A percentile compares a stretch with the other conserved stretches of the same genome.
phyloP scores from a whole-genome alignment of 1,140 invertebrate genomes.

The Melipona quadrifasciata region DNA sequence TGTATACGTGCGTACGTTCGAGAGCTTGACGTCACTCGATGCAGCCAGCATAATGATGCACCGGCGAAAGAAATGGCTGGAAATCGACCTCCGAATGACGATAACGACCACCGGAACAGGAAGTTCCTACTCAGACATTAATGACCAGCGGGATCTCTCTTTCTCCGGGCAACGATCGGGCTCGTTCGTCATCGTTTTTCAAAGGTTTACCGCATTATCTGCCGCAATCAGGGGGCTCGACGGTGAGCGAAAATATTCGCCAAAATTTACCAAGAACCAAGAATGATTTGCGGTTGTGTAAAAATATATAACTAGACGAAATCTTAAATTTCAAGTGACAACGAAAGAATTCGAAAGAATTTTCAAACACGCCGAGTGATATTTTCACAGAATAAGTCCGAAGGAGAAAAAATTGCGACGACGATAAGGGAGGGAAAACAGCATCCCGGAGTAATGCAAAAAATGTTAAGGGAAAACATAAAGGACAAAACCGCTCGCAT shows the following conservation, averaged over 20 bases:
- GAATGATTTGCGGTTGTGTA: too few species aligned
- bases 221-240: not conserved
- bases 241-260: not conserved
- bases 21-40: not conserved
- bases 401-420: not conserved
- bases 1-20: not conserved
- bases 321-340: too few species aligned
- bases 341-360: too few species aligned
- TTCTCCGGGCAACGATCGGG: constrained; percentile 47
- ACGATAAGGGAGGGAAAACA: too few species aligned
- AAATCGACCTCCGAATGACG: constrained; percentile 54
- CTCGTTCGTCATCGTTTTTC: constrained; percentile 19
- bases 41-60: constrained; percentile 16
- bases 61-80: constrained; percentile 37
- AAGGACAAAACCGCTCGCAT: not conserved
- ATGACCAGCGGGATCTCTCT: constrained; percentile 55
- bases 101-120: constrained; percentile 60
- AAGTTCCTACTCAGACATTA: constrained; percentile 61
- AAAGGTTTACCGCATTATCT: constrained; percentile 45
- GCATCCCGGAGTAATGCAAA: not conserved
- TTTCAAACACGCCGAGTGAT: not conserved
- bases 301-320: too few species aligned
- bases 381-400: not conserved
- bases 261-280: not conserved
- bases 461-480: too few species aligned